Conservation (phyloP, 2,113 vertebrate genomes). For the Hipposideros armiger region DNA sequence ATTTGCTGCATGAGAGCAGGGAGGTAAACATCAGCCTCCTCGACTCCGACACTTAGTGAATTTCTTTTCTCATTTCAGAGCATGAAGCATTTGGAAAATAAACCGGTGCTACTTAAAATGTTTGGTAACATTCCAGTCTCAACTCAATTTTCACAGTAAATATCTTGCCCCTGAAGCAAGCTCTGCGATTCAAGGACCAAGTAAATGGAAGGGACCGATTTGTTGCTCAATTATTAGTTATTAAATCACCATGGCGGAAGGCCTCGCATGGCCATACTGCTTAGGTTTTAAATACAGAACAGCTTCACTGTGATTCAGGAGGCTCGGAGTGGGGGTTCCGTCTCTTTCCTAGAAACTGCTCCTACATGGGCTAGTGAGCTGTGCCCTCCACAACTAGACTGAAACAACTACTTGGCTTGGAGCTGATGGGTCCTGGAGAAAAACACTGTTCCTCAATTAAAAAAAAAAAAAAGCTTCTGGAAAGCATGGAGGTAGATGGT, state of each 20-base stretch:
- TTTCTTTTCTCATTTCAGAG: slow-evolving; percentile 30
- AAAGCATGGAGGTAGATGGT: background rate
- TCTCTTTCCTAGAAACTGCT: background rate
- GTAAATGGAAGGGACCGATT: background rate
- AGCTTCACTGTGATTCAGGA: background rate
- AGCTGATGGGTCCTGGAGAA: too few relatives aligned
- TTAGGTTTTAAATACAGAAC: slow-evolving; percentile 13
- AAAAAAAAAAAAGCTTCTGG: background rate
- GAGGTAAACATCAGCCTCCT: background rate
- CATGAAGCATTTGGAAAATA: slow-evolving; percentile 54
- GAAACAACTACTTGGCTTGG: too few relatives aligned
- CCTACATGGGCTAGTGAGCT: too few relatives aligned
- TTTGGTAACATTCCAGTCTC: slow-evolving; percentile 73
- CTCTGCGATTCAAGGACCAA: slow-evolving; percentile 51
- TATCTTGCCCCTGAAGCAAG: slow-evolving; percentile 39
- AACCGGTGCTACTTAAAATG: slow-evolving; percentile 67
- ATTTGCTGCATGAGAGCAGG: slow-evolving; percentile 58
- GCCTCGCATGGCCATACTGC: background rate
- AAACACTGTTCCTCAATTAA: too few relatives aligned
- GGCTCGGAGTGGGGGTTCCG: background rate
- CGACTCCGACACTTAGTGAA: background rate
- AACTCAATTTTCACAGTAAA: slow-evolving; percentile 59
- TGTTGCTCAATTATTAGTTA: slow-evolving; percentile 50
- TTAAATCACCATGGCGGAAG: slow-evolving; percentile 29
- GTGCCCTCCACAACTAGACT: too few relatives aligned